phyloP scores from a whole-genome alignment of 2,888 invertebrate species.

The Onchidella celtica region DNA sequence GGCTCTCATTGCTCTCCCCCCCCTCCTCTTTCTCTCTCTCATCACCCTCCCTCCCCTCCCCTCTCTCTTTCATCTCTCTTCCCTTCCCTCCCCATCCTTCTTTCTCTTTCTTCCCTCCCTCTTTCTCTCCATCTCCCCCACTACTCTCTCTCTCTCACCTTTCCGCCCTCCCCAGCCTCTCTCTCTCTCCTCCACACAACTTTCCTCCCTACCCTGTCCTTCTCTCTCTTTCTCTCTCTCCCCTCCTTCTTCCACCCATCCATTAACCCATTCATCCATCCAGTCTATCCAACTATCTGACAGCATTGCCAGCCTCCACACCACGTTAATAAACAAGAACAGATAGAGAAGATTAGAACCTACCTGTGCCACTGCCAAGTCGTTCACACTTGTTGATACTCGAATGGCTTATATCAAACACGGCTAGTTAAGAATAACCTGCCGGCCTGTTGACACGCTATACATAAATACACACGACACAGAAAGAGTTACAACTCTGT shows the following conservation, averaged over 20 bases:
- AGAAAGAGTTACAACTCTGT: no score
- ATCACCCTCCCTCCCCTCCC: neutral
- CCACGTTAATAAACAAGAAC: no score
- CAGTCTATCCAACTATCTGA: no score
- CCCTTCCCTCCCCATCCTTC: neutral
- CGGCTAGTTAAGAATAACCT: no score
- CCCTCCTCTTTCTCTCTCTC: neutral
- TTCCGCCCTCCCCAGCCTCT: neutral
- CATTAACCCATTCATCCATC: neutral
- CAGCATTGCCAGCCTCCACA: no score
- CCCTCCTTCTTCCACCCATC: neutral
- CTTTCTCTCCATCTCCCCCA: neutral
- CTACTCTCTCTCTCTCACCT: neutral
- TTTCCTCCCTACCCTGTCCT: neutral
- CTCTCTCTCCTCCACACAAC: neutral
- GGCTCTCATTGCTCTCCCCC: neutral
- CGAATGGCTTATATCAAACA: no score
- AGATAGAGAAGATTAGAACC: no score
- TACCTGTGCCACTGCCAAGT: no score
- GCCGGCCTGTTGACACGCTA: no score
- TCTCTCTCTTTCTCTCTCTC: constrained; percentile 24
- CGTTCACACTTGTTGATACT: no score
- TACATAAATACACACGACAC: no score
- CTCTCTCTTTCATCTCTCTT: neutral
- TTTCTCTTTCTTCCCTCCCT: neutral